Conservation (phyloP, 2,113 vertebrate species). For the Sander lucioperca region DNA sequence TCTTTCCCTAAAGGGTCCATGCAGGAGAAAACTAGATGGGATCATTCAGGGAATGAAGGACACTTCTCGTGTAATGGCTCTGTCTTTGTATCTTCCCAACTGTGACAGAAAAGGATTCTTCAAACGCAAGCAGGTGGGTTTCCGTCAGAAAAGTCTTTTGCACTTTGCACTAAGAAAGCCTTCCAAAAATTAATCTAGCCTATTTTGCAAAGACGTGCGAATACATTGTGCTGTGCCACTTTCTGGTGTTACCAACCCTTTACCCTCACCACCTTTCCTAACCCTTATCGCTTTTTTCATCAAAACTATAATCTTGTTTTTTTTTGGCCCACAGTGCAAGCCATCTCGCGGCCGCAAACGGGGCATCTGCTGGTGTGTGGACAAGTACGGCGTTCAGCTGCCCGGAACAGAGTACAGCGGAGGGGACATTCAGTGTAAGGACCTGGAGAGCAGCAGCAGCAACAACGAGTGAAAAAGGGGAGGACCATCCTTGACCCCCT, state of each 20-base stretch:
- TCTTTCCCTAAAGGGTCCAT: slow-evolving; percentile 89
- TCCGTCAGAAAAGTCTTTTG: background rate
- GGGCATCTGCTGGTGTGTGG: slow-evolving; percentile 98
- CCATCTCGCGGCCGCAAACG: slow-evolving; percentile 97
- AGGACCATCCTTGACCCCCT: slow-evolving; percentile 40
- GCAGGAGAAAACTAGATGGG: slow-evolving; percentile 95
- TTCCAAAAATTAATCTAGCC: background rate
- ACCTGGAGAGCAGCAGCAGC: slow-evolving; percentile 94
- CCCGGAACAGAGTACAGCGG: slow-evolving; percentile 94
- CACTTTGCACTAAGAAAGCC: background rate
- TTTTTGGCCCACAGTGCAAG: slow-evolving; percentile 89
- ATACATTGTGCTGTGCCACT: background rate
- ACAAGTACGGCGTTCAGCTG: slow-evolving; percentile 96
- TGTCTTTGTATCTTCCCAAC: slow-evolving; percentile 96
- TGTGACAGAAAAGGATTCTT: slow-evolving; percentile 98
- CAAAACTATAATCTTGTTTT: background rate
- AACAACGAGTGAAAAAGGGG: slow-evolving; percentile 91
- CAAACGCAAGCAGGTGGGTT: slow-evolving; percentile 95
- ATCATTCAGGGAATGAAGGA: slow-evolving; percentile 96
- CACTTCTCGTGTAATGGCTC: slow-evolving; percentile 91
- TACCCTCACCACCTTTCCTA: background rate
- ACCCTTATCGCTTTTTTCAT: slow-evolving; percentile 3
- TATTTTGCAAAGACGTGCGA: background rate
- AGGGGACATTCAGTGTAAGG: slow-evolving; percentile 95
- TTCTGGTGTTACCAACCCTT: background rate